phyloP scores from a whole-genome alignment of 2,888 invertebrate genomes.

The Hirtodrosophila cameraria region DNA sequence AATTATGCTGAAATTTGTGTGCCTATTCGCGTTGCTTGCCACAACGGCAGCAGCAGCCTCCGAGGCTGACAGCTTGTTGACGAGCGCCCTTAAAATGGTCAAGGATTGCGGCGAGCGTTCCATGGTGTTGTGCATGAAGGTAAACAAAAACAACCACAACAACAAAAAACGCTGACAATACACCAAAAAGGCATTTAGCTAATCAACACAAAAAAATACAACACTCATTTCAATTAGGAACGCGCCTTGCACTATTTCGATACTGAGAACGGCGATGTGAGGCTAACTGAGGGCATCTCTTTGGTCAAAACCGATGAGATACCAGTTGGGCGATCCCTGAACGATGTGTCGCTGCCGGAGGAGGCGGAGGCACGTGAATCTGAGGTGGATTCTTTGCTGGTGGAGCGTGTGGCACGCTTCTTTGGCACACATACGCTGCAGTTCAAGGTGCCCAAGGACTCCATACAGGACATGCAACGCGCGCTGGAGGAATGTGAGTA shows the following conservation, averaged over 20 bases:
- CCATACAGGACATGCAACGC: conserved; percentile 89
- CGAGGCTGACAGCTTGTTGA: conserved; percentile 86
- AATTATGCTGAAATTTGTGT: conserved; percentile 85
- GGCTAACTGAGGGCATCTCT: conserved; percentile 87
- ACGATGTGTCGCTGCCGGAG: conserved; percentile 88
- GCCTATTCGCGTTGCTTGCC: conserved; percentile 84
- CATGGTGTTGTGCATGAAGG: conserved; percentile 90
- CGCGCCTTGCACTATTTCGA: conserved; percentile 89
- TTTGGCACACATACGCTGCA: conserved; percentile 92
- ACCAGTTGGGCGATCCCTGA: conserved; percentile 86
- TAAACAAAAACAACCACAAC: conserved; percentile 81
- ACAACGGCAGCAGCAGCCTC: conserved; percentile 84
- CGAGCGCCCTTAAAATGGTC: conserved; percentile 88
- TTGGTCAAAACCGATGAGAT: conserved; percentile 86
- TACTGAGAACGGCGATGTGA: conserved; percentile 86
- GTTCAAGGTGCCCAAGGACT: conserved; percentile 90
- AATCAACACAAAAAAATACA: background rate
- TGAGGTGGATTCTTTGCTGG: conserved; percentile 89
- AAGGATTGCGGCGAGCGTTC: conserved; percentile 89
- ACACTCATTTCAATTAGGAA: conserved; percentile 85
- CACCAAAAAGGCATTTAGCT: no score
- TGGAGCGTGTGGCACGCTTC: conserved; percentile 90
- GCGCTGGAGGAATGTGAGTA: conserved; percentile 92
- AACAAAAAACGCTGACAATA: background rate
- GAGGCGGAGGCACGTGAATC: conserved; percentile 90